Percentiles rank a stretch among this genome's conserved stretches.
phyloP scores from a whole-genome alignment of 2,113 vertebrate genomes.

The Aspidoscelis tigris region DNA sequence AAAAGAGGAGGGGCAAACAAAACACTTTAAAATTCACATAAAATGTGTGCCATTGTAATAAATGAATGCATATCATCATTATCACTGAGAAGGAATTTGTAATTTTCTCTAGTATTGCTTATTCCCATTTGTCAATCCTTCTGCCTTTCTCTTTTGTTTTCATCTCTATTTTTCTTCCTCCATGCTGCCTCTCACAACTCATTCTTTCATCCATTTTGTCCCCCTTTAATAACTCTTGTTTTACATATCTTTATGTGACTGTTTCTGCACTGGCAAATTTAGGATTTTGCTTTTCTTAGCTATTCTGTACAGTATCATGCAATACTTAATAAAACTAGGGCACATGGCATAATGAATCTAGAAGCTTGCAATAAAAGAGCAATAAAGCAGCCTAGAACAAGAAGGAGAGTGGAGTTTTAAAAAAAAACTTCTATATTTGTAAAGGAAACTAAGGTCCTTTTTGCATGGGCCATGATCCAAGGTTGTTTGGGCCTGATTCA shows the following conservation, averaged over 20 bases:
- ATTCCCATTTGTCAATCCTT: background rate
- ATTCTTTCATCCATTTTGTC: background rate
- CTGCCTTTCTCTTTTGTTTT: background rate
- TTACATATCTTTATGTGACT: background rate
- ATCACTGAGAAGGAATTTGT: conserved; percentile 30
- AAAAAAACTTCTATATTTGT: background rate
- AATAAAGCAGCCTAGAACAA: conserved; percentile 6
- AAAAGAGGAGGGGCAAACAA: conserved; percentile 62
- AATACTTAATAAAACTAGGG: background rate
- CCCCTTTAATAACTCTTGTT: background rate
- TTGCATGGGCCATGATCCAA: no score
- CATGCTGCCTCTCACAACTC: background rate
- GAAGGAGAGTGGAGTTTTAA: background rate
- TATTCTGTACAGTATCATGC: background rate
- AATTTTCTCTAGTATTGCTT: background rate
- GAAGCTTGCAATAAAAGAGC: background rate
- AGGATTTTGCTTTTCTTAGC: background rate
- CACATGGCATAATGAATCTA: background rate
- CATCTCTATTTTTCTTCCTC: background rate
- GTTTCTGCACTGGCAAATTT: background rate
- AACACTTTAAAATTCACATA: background rate
- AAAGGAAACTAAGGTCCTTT: no score
- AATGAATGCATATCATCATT: conserved; percentile 9
- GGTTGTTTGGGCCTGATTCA: no score
- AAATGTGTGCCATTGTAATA: conserved; percentile 25